These are phyloP conservation scores for Barbus barbus DNA, from an alignment of 2,113 vertebrate species.

Conservation along the genomic window DNA sequence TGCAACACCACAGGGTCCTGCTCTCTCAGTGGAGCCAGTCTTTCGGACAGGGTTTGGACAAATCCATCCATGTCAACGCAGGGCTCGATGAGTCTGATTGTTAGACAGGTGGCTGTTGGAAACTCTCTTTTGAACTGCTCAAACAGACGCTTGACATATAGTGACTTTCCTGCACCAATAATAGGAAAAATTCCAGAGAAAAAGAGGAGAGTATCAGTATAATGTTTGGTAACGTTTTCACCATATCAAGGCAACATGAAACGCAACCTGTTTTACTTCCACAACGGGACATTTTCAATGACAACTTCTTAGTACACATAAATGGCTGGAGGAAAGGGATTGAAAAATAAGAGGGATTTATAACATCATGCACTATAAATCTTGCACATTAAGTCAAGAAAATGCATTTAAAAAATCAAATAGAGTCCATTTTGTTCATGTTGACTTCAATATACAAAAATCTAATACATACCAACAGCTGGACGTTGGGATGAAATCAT, in stretches of 20 bases:
- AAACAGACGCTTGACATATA: constrained; percentile 72
- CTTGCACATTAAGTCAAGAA: too few relatives aligned
- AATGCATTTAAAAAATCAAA: too few relatives aligned
- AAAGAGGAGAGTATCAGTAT: too few relatives aligned
- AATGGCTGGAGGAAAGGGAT: not conserved
- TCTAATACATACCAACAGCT: constrained; percentile 72
- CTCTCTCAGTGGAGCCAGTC: constrained; percentile 56
- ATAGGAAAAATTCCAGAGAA: not conserved
- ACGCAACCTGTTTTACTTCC: not conserved
- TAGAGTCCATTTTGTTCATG: too few relatives aligned
- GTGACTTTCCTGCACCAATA: constrained; percentile 71
- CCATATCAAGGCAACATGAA: not conserved
- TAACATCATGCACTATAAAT: not conserved
- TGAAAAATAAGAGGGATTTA: too few relatives aligned
- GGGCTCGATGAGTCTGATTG: constrained; percentile 69
- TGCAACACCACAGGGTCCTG: constrained; percentile 70
- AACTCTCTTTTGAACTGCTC: constrained; percentile 57
- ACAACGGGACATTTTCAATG: not conserved
- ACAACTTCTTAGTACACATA: not conserved
- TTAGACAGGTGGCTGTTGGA: constrained; percentile 55
- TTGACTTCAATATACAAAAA: not conserved
- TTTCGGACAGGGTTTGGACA: constrained; percentile 64
- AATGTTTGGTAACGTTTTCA: not conserved
- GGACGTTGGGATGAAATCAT: constrained; percentile 72
- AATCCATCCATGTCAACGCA: constrained; percentile 62